phyloP scores from a whole-genome alignment of 2,113 vertebrate species.

The Noctilio leporinus region DNA sequence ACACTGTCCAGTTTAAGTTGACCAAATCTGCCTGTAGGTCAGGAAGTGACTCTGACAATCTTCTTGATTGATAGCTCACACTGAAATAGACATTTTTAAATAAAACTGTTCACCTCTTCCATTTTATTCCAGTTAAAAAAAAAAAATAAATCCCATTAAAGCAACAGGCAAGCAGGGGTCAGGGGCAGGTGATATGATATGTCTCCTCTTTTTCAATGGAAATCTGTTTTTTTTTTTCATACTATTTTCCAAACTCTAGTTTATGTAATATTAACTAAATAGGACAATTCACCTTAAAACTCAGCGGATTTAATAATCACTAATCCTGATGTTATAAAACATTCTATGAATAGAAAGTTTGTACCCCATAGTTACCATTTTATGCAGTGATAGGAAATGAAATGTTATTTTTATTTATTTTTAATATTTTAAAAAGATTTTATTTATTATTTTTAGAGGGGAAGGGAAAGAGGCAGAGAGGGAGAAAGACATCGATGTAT shows the following conservation, averaged over 20 bases:
- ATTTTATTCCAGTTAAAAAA: not conserved
- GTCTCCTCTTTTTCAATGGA: not conserved
- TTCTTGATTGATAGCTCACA: slow-evolving; percentile 59
- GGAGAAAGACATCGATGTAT: no score
- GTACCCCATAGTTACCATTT: not conserved
- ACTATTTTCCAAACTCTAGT: not conserved
- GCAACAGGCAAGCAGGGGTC: accelerated
- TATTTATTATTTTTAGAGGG: no score
- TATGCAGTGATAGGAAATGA: not conserved
- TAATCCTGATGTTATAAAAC: not conserved
- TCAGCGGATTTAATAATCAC: not conserved
- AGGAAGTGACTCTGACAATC: not conserved
- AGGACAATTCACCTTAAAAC: not conserved
- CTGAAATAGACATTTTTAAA: not conserved
- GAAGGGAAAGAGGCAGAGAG: no score
- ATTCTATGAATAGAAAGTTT: not conserved
- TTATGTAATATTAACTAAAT: slow-evolving; percentile 6
- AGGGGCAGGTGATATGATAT: not conserved
- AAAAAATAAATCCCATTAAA: not conserved
- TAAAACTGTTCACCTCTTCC: slow-evolving; percentile 21
- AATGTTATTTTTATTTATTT: no score
- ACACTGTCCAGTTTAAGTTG: slow-evolving; percentile 52
- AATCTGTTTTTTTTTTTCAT: not conserved
- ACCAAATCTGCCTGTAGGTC: slow-evolving; percentile 56
- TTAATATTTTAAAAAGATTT: no score